Conservation (phyloP, 2,797 vertebrate species). For the Remorina albescens region DNA sequence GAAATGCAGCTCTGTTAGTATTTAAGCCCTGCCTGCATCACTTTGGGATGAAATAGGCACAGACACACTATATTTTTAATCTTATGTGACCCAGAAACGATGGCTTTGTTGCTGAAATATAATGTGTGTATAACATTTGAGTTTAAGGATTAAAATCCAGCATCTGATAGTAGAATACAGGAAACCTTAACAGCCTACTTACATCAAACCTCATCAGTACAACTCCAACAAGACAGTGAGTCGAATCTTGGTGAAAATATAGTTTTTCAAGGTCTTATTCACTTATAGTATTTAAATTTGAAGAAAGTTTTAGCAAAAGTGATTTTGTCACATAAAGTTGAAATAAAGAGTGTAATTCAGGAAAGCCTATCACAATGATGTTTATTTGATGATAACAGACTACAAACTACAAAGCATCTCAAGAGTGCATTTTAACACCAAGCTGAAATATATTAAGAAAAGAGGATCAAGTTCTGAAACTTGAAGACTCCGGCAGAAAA, state of each 20-base stretch:
- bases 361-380: not conserved
- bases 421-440: conserved; percentile 12
- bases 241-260: not conserved
- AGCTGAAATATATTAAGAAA: conserved; percentile 11
- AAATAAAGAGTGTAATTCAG: conserved; percentile 1
- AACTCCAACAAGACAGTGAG: not conserved
- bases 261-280: not conserved
- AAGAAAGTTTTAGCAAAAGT: conserved; percentile 4
- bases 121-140: not conserved
- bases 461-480: conserved; percentile 14
- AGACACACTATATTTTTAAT: conserved; percentile 13
- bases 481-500: conserved; percentile 6
- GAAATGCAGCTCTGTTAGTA: conserved; percentile 23
- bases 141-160: not conserved
- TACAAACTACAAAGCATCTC: conserved; percentile 6
- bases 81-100: conserved; percentile 11
- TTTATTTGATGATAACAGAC: conserved; percentile 33
- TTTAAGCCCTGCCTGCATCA: not conserved
- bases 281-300: not conserved
- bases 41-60: conserved; percentile 1
- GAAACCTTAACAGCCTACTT: not conserved
- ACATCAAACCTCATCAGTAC: not conserved
- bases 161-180: not conserved
- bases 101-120: conserved; percentile 1
- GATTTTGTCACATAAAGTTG: conserved; percentile 22